These are phyloP conservation scores for Lepidurus arcticus DNA, from an alignment of 1,140 invertebrate genomes.

Conservation along the genomic window DNA sequence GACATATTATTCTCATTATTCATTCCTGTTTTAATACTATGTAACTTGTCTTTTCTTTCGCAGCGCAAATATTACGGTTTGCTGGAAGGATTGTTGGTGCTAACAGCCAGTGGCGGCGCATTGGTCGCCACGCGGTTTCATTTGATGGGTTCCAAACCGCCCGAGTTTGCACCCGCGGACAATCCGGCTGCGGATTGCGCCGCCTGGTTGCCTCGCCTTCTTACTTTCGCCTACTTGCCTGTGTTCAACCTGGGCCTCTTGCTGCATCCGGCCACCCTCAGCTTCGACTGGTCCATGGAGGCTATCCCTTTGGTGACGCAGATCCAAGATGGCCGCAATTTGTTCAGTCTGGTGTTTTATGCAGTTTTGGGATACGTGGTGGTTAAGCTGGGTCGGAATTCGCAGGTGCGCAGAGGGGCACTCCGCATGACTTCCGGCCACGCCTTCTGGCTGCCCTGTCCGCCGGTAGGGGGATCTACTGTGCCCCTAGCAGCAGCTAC, in stretches of 20 bases:
- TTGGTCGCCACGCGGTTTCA: slow-evolving; percentile 54
- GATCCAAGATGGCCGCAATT: slow-evolving; percentile 66
- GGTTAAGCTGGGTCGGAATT: slow-evolving; percentile 19
- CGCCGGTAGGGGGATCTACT: neutral
- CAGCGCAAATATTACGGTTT: slow-evolving; percentile 53
- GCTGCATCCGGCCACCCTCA: slow-evolving; percentile 70
- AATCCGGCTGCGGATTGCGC: slow-evolving; percentile 78
- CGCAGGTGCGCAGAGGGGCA: neutral
- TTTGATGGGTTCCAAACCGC: slow-evolving; percentile 57
- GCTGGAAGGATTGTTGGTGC: slow-evolving; percentile 53
- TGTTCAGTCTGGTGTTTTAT: slow-evolving; percentile 66
- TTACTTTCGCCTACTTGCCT: slow-evolving; percentile 83
- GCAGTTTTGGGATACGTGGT: slow-evolving; percentile 34
- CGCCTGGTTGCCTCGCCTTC: slow-evolving; percentile 57
- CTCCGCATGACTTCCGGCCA: neutral
- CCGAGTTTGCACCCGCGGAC: slow-evolving; percentile 79
- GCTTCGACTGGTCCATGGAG: slow-evolving; percentile 96
- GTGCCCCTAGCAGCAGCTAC: slow-evolving; percentile 2
- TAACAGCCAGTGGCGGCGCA: slow-evolving; percentile 55
- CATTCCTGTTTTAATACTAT: neutral
- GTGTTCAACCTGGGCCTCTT: slow-evolving; percentile 78
- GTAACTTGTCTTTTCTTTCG: slow-evolving; percentile 35
- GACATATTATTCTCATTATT: too few species aligned
- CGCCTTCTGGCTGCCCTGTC: neutral
- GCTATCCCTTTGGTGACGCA: slow-evolving; percentile 72